These are phyloP conservation scores for Malurus alboscapulatus DNA, from an alignment of 2,113 vertebrate genomes.

Conservation along the genomic window DNA sequence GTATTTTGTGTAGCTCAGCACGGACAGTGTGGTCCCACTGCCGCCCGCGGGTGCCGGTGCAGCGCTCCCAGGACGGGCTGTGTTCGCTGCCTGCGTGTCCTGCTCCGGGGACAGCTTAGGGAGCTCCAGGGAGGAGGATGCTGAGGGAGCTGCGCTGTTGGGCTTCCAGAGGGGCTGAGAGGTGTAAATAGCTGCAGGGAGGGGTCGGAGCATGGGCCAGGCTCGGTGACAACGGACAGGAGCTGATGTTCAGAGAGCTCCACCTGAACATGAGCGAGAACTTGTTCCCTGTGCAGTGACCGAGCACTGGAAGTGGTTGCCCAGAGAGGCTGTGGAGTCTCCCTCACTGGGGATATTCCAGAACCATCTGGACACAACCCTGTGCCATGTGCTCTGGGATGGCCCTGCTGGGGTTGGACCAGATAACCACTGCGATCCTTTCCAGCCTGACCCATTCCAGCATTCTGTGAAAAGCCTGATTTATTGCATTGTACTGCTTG, in stretches of 20 bases:
- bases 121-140: background rate
- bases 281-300: background rate
- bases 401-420: background rate
- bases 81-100: rapidly evolving
- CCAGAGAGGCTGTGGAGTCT: background rate
- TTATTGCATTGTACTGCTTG: background rate
- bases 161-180: background rate
- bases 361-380: background rate
- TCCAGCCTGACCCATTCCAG: background rate
- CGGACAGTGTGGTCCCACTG: too few relatives aligned
- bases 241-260: background rate
- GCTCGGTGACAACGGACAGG: rapidly evolving
- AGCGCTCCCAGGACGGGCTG: rapidly evolving
- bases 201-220: background rate
- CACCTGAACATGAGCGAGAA: background rate
- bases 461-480: background rate
- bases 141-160: background rate
- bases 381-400: background rate
- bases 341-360: background rate
- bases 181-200: background rate
- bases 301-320: background rate
- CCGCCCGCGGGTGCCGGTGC: background rate
- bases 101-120: background rate
- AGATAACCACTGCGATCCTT: background rate
- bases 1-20: too few relatives aligned